Base-by-base conservation (phyloP, 2,888 invertebrate species). In the Chrysolina haemoptera region DNA sequence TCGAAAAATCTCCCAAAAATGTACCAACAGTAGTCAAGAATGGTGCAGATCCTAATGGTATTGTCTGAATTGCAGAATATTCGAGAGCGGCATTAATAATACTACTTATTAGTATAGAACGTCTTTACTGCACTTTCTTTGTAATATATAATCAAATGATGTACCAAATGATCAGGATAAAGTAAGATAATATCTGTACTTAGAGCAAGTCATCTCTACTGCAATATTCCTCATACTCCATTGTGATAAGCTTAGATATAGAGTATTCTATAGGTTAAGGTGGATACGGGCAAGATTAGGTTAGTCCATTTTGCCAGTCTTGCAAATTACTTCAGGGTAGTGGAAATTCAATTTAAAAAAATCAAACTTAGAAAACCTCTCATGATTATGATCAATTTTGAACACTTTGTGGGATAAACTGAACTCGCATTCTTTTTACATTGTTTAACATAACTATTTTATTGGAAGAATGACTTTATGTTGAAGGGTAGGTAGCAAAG, bases 201-300 rank as follows among this genome's bases (percentile, higher is more conserved):
- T 68, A 62, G 68, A 43, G 22, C n/a, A 27, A 35, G 16, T 59
- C 35, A 18, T 65, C 53, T 20, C 53, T 53, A 64, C 43, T 68
- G 62, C 65, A 59, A 59, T 69, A 70, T 73, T 73, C 69, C 68
- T 40, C 48, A 65, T 46, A 46, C 66, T 66, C 50, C 48, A 69
- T 67, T 73, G 73, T 73, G 73, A 73, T 73, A 70, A 73, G 69
- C 66, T 70, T 69, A 53, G 53, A 53, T 67, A 20, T 53, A 53
- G 20, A 53, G 2, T 43, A 43, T 53, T 53, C 8, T 27, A 18
- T 22, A 22, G 53, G 22, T 53, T 53, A 20, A 0, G 12, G 14
- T 11, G 11, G 12, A 53, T 53, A 1, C 1, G 2, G 43, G 14
- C 43, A 43, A 14, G 43, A 1, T 14, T 14, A 12, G 11, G 43